phyloP scores from a whole-genome alignment of 2,797 vertebrate species.

The Rhynchonycteris naso region DNA sequence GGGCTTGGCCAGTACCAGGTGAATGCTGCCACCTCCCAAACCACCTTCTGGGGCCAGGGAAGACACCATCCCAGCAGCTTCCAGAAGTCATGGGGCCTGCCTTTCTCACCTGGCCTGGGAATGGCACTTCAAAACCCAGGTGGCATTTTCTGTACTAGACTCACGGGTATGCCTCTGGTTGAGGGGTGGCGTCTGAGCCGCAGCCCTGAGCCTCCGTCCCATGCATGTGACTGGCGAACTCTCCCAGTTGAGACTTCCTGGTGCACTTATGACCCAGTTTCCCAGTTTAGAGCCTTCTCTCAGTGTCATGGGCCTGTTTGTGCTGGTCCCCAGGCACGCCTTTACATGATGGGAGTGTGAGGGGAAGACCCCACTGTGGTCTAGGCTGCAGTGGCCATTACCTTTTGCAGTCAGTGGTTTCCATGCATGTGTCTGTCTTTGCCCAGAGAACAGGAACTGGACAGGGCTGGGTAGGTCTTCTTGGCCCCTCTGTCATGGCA shows the following conservation, averaged over 20 bases:
- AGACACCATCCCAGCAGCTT: not conserved
- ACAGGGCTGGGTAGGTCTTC: not conserved
- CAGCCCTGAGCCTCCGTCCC: not conserved
- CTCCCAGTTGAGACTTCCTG: not conserved
- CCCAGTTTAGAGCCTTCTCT: not conserved
- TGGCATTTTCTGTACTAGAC: not conserved
- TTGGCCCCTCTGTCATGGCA: not conserved
- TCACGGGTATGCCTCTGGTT: not conserved
- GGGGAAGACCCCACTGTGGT: rapidly evolving
- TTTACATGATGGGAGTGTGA: rapidly evolving
- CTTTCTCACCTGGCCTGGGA: not conserved
- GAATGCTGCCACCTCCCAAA: not conserved
- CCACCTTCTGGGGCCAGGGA: rapidly evolving
- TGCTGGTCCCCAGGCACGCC: not conserved
- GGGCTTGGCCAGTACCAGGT: slow-evolving; percentile 99
- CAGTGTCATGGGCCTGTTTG: not conserved
- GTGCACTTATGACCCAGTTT: rapidly evolving
- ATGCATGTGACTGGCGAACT: too few relatives aligned
- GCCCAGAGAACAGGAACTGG: not conserved
- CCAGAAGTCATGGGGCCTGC: not conserved
- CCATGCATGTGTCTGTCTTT: not conserved
- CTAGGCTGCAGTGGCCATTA: not conserved
- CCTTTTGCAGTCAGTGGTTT: too few relatives aligned
- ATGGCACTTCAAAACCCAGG: not conserved
- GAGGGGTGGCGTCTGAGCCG: not conserved